Percentiles rank a stretch among this genome's conserved stretches.
phyloP scores from a whole-genome alignment of 2,888 invertebrate genomes.

The Acronicta psi region DNA sequence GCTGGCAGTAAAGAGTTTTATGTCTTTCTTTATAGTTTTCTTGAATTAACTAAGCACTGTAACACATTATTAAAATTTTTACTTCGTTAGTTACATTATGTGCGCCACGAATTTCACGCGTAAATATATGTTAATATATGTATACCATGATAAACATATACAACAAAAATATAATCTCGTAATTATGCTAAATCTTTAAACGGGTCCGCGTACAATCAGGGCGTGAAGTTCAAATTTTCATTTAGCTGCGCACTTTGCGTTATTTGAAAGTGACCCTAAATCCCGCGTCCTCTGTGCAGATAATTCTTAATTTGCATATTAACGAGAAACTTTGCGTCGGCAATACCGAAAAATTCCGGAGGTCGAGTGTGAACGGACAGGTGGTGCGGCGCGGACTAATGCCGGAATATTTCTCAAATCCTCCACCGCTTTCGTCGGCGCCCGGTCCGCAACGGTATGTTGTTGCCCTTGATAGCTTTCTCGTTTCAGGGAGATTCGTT shows the following conservation, averaged over 20 bases:
- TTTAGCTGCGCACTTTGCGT: slow-evolving; percentile 71
- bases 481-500: slow-evolving; percentile 46
- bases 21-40: slow-evolving; percentile 75
- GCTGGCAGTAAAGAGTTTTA: slow-evolving; percentile 73
- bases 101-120: slow-evolving; percentile 68
- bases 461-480: slow-evolving; percentile 61
- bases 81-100: slow-evolving; percentile 70
- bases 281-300: slow-evolving; percentile 79
- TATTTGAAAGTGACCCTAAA: slow-evolving; percentile 80
- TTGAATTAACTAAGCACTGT: slow-evolving; percentile 75
- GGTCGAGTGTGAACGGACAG: slow-evolving; percentile 83
- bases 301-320: slow-evolving; percentile 88
- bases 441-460: slow-evolving; percentile 39
- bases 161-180: slow-evolving; percentile 75
- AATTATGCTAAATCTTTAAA: slow-evolving; percentile 83
- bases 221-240: slow-evolving; percentile 78
- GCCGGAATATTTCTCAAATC: slow-evolving; percentile 76
- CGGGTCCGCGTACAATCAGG: slow-evolving; percentile 75
- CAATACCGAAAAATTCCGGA: slow-evolving; percentile 82
- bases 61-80: slow-evolving; percentile 75
- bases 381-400: slow-evolving; percentile 73
- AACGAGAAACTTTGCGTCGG: slow-evolving; percentile 87
- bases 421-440: slow-evolving; percentile 54
- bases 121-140: slow-evolving; percentile 75
- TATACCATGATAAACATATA: slow-evolving; percentile 70